Percentiles rank a stretch among this genome's conserved stretches.
phyloP scores from a whole-genome alignment of 2,113 vertebrate species.

The Muscicapa adusta region DNA sequence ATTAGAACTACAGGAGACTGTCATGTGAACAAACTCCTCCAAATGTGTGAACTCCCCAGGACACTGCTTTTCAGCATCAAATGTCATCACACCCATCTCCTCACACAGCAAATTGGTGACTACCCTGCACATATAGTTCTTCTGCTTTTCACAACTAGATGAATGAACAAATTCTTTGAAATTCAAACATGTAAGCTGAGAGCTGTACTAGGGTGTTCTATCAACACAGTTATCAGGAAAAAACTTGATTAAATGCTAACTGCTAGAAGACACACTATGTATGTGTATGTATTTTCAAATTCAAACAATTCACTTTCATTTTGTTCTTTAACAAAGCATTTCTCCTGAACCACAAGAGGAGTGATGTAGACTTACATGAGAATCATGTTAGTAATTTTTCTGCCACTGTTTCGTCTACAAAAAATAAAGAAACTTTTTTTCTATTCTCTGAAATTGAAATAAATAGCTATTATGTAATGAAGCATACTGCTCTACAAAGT shows the following conservation, averaged over 20 bases:
- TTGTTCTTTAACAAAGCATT: neutral
- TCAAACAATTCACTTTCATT: neutral
- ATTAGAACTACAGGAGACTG: neutral
- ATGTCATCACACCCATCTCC: neutral
- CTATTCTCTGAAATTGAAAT: neutral
- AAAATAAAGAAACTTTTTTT: neutral
- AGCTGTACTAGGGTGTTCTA: neutral
- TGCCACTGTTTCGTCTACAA: neutral
- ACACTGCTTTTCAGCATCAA: neutral
- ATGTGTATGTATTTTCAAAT: neutral
- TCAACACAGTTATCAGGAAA: neutral
- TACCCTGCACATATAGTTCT: neutral
- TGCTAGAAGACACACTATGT: neutral
- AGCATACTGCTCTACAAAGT: neutral
- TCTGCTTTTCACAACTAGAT: neutral
- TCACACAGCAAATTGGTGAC: neutral
- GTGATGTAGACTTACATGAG: neutral
- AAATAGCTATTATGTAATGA: neutral
- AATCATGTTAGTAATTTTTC: neutral
- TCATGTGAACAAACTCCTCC: neutral
- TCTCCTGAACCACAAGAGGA: neutral
- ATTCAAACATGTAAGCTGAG: neutral
- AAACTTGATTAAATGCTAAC: neutral
- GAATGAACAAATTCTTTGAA: neutral
- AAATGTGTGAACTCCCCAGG: neutral